Conservation (phyloP, 2,797 vertebrate species). For the Pseudochirops corinnae region DNA sequence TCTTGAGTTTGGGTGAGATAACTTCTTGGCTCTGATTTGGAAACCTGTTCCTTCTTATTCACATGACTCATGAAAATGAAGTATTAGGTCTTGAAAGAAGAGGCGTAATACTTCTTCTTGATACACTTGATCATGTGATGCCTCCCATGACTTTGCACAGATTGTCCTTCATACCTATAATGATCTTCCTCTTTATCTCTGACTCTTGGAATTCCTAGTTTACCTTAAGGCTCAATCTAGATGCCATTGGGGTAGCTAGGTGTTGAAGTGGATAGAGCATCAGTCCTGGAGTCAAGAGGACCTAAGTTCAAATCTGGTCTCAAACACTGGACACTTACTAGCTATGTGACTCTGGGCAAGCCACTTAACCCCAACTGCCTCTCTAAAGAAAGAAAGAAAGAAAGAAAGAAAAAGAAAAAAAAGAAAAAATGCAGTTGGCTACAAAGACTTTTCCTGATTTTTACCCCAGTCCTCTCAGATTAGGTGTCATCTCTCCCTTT, state of each 20-base stretch:
- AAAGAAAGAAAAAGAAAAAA: too few species aligned
- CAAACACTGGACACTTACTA: neutral
- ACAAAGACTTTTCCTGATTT: neutral
- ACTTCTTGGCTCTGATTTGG: constrained; percentile 5
- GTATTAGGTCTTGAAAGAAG: neutral
- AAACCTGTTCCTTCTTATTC: constrained; percentile 11
- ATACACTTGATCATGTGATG: neutral
- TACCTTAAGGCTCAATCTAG: neutral
- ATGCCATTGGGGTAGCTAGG: too few species aligned
- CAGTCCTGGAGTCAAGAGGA: too few species aligned
- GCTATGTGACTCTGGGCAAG: neutral
- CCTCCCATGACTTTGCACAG: constrained; percentile 38
- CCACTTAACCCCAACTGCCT: neutral
- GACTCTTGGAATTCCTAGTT: neutral
- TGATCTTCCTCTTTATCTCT: neutral
- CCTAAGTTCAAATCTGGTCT: too few species aligned
- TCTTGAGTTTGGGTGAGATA: constrained; percentile 55
- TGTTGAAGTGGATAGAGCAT: too few species aligned
- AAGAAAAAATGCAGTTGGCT: neutral
- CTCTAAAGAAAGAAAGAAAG: too few species aligned
- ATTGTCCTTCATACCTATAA: neutral
- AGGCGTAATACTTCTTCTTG: neutral
- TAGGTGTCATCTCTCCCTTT: neutral
- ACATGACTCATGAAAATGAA: neutral
- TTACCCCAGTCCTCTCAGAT: neutral